Conservation (phyloP, 2,113 vertebrate genomes). For the Tenebrosternarchus preto region DNA sequence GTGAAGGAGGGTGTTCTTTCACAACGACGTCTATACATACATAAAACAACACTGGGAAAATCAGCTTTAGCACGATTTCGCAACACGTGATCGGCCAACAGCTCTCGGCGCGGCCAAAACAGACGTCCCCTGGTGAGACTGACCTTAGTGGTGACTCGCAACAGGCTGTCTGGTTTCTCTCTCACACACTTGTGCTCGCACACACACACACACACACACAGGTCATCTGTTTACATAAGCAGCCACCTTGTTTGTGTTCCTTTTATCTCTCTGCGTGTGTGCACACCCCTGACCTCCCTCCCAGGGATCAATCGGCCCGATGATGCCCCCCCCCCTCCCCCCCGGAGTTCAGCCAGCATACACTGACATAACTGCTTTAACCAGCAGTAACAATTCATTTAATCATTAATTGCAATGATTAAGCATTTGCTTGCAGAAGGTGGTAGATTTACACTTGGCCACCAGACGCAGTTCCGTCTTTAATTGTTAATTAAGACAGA, state of each 20-base stretch:
- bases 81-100: not conserved
- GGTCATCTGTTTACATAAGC: constrained; percentile 69
- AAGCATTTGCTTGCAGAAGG: not conserved
- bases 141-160: constrained; percentile 2
- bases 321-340: not conserved
- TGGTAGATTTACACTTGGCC: not conserved
- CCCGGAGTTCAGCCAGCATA: not conserved
- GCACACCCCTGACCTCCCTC: constrained; percentile 46
- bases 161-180: constrained; percentile 19
- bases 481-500: too few relatives aligned
- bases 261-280: constrained; percentile 63
- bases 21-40: not conserved
- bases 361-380: not conserved
- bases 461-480: too few relatives aligned
- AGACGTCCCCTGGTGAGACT: not conserved
- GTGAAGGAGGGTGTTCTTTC: not conserved
- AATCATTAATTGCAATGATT: not conserved
- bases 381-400: not conserved
- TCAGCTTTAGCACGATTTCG: constrained; percentile 2
- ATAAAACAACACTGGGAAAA: constrained; percentile 2
- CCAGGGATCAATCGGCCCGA: constrained; percentile 40
- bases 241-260: constrained; percentile 49
- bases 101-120: not conserved
- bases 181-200: too few relatives aligned
- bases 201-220: not conserved